Conservation (phyloP, 2,797 vertebrate species). For the Okamejei kenojei region DNA sequence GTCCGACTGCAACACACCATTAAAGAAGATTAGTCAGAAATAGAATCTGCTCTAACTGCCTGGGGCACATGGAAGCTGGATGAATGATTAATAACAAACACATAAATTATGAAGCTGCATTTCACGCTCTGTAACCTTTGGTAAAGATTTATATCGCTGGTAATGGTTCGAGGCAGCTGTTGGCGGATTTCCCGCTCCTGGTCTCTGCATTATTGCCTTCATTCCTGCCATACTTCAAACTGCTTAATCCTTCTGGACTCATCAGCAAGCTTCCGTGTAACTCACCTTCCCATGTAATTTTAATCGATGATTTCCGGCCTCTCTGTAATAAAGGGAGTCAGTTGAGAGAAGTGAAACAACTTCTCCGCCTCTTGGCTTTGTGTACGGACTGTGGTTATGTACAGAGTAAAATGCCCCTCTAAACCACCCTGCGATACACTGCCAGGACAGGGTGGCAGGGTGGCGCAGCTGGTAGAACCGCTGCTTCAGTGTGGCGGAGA, state of each 20-base stretch:
- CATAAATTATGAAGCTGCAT: constrained; percentile 21
- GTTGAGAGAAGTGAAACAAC: neutral
- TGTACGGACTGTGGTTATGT: neutral
- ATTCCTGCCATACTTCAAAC: neutral
- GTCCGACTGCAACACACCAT: too few species aligned
- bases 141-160: constrained; percentile 8
- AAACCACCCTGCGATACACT: neutral
- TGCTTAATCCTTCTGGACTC: neutral
- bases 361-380: neutral
- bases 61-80: neutral
- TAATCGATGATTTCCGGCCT: neutral
- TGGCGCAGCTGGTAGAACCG: too few species aligned
- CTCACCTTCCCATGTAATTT: neutral
- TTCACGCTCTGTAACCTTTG: constrained; percentile 8
- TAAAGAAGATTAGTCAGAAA: neutral
- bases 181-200: neutral
- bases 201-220: neutral
- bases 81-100: neutral
- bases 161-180: neutral
- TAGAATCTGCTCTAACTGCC: neutral
- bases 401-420: neutral
- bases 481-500: too few species aligned
- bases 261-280: neutral
- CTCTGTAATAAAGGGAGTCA: neutral
- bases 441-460: neutral